Evolutionary conservation across 2,797 vertebrate genomes (phyloP).

Genomic region (Calcarius lapponicus): DNA sequence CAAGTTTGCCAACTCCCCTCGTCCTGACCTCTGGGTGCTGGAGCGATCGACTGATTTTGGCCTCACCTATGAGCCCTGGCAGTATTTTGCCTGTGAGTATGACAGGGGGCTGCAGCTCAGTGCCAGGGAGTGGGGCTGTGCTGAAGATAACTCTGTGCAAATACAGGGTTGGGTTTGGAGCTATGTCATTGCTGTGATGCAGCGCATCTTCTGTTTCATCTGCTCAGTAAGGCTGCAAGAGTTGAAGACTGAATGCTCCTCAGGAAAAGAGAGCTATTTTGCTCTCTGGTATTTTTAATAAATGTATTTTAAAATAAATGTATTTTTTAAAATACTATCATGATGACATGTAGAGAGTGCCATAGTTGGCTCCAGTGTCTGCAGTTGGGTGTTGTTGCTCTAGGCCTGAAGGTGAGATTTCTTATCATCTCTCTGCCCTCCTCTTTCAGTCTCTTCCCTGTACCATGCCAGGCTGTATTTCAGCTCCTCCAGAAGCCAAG

Average conservation of each 20-base stretch:
- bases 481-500: background rate
- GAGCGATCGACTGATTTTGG: constrained; percentile 91
- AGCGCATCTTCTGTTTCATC: background rate
- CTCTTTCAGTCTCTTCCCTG: background rate
- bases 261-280: background rate
- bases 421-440: background rate
- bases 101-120: background rate
- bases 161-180: background rate
- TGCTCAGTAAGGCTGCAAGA: background rate
- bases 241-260: background rate
- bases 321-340: background rate
- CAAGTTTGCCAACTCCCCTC: constrained; percentile 96
- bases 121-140: background rate
- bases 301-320: background rate
- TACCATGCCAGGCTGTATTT: background rate
- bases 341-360: accelerated
- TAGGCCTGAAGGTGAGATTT: background rate
- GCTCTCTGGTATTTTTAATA: background rate
- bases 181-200: accelerated
- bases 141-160: background rate
- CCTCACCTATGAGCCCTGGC: constrained; percentile 91
- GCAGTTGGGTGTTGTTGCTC: background rate
- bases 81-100: constrained; percentile 97
- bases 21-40: constrained; percentile 96
- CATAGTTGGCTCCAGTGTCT: background rate